Evolutionary conservation across 2,888 invertebrate species (phyloP).

Genomic region (Heliconius hortense): DNA sequence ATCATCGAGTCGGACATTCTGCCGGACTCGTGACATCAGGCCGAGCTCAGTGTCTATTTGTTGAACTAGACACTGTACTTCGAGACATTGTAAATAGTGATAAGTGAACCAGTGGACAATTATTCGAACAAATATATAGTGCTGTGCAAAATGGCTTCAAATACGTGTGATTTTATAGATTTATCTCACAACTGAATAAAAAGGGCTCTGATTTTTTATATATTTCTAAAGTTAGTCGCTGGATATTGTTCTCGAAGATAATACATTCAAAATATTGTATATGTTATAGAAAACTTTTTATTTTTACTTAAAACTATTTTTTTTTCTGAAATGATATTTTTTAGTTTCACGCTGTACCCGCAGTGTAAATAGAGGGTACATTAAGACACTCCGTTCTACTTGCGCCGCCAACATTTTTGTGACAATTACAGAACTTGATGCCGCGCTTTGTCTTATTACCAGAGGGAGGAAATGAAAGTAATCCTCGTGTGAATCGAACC

Average conservation of each 20-base stretch:
- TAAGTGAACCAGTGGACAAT: slow-evolving; percentile 6
- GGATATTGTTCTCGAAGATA: not conserved
- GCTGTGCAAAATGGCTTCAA: slow-evolving; percentile 5
- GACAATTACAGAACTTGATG: not conserved
- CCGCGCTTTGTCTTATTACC: not conserved
- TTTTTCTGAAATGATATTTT: not conserved
- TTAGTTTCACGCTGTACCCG: not conserved
- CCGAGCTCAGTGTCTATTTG: slow-evolving; percentile 33
- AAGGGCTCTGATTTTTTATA: slow-evolving; percentile 12
- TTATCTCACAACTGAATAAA: not conserved
- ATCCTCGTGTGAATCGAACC: not conserved
- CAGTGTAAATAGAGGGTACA: not conserved
- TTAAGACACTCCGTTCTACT: not conserved
- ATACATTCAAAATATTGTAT: not conserved
- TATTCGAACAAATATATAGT: slow-evolving; percentile 9
- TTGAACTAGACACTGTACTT: slow-evolving; percentile 15
- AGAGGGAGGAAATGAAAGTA: not conserved
- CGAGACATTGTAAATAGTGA: slow-evolving; percentile 17
- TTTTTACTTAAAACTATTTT: no score
- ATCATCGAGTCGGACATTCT: slow-evolving; percentile 46
- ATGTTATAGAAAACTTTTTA: not conserved
- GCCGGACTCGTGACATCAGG: slow-evolving; percentile 41
- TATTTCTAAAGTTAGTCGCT: not conserved
- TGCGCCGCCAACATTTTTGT: not conserved
- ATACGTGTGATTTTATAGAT: slow-evolving; percentile 7